phyloP scores from a whole-genome alignment of 1,140 invertebrate genomes.

The Rhynchophorus ferrugineus region DNA sequence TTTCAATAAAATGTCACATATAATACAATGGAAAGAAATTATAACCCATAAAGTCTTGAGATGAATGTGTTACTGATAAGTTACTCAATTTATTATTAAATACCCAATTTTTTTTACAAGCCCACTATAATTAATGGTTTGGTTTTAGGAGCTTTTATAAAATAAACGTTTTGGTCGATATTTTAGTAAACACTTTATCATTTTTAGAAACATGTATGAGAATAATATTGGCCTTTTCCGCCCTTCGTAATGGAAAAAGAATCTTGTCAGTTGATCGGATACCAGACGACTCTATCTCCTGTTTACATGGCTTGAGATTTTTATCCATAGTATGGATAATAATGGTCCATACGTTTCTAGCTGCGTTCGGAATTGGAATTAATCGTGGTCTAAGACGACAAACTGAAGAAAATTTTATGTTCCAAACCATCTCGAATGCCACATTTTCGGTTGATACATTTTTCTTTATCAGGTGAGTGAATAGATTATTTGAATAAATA shows the following conservation, averaged over 20 bases:
- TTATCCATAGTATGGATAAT: conserved; percentile 87
- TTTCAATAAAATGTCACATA: no score
- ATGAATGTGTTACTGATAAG: no score
- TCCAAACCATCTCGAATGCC: conserved; percentile 80
- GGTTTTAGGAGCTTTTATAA: no score
- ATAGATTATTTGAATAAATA: no score
- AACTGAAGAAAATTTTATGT: conserved; percentile 70
- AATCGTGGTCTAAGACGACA: conserved; percentile 67
- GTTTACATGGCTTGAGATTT: conserved; percentile 76
- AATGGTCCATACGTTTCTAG: conserved; percentile 81
- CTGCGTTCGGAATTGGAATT: conserved; percentile 69
- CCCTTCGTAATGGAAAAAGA: conserved; percentile 52
- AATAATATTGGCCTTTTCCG: conserved; percentile 44
- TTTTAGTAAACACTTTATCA: no score
- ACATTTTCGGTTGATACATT: conserved; percentile 88
- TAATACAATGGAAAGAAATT: no score
- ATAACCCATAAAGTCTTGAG: no score
- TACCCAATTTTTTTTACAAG: no score
- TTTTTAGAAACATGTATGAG: conserved; percentile 39
- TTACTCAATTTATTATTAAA: no score
- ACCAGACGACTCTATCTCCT: conserved; percentile 58
- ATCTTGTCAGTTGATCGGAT: conserved; percentile 50
- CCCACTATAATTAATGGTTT: no score
- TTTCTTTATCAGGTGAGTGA: conserved; percentile 73
- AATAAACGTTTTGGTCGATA: background rate